Evolutionary conservation across 2,888 invertebrate species (phyloP), one percentile per base, ranked within the genome.

Genomic region (Aelia acuminata): DNA sequence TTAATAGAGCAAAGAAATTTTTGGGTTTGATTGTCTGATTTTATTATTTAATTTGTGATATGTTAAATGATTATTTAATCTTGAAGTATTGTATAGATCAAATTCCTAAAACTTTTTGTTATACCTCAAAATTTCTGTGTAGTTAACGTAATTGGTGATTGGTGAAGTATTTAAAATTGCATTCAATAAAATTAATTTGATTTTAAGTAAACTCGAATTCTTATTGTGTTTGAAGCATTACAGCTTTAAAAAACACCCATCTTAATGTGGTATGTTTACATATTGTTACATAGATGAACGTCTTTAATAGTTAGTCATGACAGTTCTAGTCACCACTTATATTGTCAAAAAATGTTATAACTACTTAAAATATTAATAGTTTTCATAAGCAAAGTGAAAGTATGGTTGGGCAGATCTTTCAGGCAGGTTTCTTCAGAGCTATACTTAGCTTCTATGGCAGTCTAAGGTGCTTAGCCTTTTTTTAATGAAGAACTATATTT

Each of bases 391-490:
- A 26, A 87, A 87, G 39, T 63, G 85, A 87, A 87, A 70, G 22
- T 39, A 63, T 57, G 87, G 87, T 87, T 87, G 87, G 87, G 87
- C 48, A 47, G 70, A 87, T 70, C 70, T 87, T 87, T 70, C 48
- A 63, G 63, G 87, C 87, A 87, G 87, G 87, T 87, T 63, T 53
- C 70, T 43, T 39, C 48, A 43, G 63, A 48, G 87, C 87, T 87
- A 87, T 48, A 31, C 48, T 10, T 31, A 70, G 87, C 47, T 63
- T 87, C 87, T 87, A 87, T 63, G 87, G 87, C 87, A 87, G 63
- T 87, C 87, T 87, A 87, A 87, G 39, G 63, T 87, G 63, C 43
- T 87, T 87, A 87, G 70, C 87, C 87, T 70, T 86, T 50, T 63
- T 87, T 47, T 63, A 70, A 87, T 70, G 43, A 80, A 80, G 18